Conservation (phyloP, 2,113 vertebrate genomes). For the Myiopsitta monachus region DNA sequence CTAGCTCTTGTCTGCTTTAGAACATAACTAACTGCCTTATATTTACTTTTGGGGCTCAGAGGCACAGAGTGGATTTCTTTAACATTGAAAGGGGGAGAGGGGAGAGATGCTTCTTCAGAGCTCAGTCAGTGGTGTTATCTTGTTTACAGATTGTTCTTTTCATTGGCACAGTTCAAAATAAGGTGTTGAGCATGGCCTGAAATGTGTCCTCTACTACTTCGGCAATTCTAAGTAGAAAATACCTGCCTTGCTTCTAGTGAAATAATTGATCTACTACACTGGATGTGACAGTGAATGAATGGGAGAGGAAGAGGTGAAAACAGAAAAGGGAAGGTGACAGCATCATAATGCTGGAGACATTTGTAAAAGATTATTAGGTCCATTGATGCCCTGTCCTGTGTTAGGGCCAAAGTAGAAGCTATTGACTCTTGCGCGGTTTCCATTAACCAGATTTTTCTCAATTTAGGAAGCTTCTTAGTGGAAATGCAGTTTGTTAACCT, state of each 20-base stretch:
- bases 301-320: neutral
- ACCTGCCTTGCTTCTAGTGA: neutral
- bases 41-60: neutral
- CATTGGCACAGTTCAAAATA: neutral
- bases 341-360: neutral
- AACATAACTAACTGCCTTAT: neutral
- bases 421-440: neutral
- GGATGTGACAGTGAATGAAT: slow-evolving; percentile 13
- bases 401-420: neutral
- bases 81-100: neutral
- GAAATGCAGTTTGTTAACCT: slow-evolving; percentile 29
- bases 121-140: neutral
- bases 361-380: neutral
- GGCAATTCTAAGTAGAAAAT: neutral
- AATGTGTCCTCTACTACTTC: neutral
- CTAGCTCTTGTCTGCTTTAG: neutral
- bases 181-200: neutral
- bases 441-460: neutral
- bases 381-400: neutral
- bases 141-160: neutral
- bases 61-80: neutral
- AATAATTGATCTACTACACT: neutral
- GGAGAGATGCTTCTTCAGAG: neutral
- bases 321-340: neutral
- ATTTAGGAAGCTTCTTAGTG: slow-evolving; percentile 12